Evolutionary conservation across 2,113 vertebrate species (phyloP).

Genomic region (Otocyon megalotis): DNA sequence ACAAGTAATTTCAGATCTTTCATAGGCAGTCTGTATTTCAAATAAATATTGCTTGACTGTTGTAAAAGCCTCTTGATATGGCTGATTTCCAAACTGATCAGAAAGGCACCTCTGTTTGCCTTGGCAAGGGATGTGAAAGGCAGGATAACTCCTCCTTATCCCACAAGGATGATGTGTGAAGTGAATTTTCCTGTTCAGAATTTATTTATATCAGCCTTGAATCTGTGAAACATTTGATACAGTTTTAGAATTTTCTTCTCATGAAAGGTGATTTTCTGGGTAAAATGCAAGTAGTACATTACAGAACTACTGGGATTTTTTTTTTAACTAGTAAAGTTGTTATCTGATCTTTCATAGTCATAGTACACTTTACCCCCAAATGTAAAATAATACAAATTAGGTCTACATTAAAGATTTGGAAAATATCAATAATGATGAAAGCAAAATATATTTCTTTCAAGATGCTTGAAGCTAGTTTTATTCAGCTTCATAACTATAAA

Average conservation of each 20-base stretch:
- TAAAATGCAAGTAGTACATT: conserved; percentile 36
- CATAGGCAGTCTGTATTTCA: conserved; percentile 49
- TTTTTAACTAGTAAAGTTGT: not conserved
- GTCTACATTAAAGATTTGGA: not conserved
- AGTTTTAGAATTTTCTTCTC: conserved; percentile 64
- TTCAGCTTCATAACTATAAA: not conserved
- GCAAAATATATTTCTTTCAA: not conserved
- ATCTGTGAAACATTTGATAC: conserved; percentile 51
- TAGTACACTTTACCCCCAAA: not conserved
- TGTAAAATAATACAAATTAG: not conserved
- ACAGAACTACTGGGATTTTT: not conserved
- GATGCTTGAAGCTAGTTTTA: not conserved
- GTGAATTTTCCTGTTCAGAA: not conserved
- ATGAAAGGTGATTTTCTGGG: conserved; percentile 71
- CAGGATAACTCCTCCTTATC: conserved; percentile 34
- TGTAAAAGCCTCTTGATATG: conserved; percentile 57
- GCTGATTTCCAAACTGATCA: conserved; percentile 69
- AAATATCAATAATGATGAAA: not conserved
- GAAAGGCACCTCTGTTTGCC: conserved; percentile 56
- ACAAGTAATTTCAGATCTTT: conserved; percentile 59
- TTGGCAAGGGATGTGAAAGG: not conserved
- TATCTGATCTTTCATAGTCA: not conserved
- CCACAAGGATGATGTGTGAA: not conserved
- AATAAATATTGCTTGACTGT: conserved; percentile 63
- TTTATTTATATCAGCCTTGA: conserved; percentile 59